A percentile compares a stretch with the other conserved stretches of the same genome.
phyloP scores from a whole-genome alignment of 2,113 vertebrate genomes.

The Catharus minimus region DNA sequence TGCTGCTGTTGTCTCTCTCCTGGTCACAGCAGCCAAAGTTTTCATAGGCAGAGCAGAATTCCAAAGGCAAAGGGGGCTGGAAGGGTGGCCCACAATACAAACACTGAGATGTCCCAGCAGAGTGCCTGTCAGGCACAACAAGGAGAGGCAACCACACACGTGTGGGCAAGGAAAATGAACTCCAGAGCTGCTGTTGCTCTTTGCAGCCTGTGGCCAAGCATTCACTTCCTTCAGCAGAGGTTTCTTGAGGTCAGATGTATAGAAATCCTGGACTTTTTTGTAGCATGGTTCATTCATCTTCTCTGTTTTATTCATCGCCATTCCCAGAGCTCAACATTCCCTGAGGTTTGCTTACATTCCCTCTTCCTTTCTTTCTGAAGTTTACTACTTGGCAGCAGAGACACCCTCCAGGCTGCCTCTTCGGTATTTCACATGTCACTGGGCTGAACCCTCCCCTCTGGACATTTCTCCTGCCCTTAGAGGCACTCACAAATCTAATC shows the following conservation, averaged over 20 bases:
- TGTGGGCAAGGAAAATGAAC: neutral
- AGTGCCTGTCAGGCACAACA: neutral
- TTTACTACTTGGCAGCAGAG: slow-evolving; percentile 12
- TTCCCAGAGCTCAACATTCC: neutral
- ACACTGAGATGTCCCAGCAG: slow-evolving; percentile 81
- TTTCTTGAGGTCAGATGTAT: neutral
- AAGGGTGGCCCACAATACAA: slow-evolving; percentile 85
- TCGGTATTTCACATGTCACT: slow-evolving; percentile 15
- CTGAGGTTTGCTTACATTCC: slow-evolving; percentile 40
- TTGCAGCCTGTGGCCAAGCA: neutral
- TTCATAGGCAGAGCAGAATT: slow-evolving; percentile 83
- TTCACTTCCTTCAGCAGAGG: neutral
- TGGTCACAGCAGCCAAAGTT: slow-evolving; percentile 86
- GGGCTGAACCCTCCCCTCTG: neutral
- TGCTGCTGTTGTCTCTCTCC: slow-evolving; percentile 69
- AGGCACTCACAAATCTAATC: neutral
- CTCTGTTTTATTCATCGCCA: slow-evolving; percentile 15
- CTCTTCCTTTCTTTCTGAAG: neutral
- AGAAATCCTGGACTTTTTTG: neutral
- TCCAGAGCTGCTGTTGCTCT: neutral
- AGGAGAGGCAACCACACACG: neutral
- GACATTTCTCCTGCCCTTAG: neutral
- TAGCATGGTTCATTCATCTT: slow-evolving; percentile 60
- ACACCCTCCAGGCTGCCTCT: neutral
- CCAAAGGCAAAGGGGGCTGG: slow-evolving; percentile 74